Evolutionary conservation across 2,113 vertebrate species (phyloP), one percentile per base, ranked within the genome.

Genomic region (Xyliphius kryptos): DNA sequence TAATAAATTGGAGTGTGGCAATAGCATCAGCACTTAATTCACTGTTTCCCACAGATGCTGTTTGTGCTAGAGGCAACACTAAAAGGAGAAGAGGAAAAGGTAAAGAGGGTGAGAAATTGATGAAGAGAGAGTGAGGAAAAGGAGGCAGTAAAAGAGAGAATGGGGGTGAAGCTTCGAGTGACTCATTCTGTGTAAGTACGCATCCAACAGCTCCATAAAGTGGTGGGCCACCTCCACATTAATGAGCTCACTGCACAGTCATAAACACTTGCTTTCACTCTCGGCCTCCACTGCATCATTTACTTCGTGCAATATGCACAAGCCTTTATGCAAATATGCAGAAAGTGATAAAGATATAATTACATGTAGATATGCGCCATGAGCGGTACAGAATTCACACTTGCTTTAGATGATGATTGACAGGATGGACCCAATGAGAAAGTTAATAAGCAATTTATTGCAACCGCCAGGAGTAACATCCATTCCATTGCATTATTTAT

Each of bases 221-320:
- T 70, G 74, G 54, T 67, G 63, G 66, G 69, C 71, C 70, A 73
- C 73, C 73, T 77, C 74, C 73, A 75, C 70, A 60, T 57, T 76
- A 70, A 77, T 58, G 56, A 72, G 72, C 69, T 69, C 62, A 66
- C 62, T 72, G 66, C 66, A 52, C 64, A 66, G 64, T 59, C 55
- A 67, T 67, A 67, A 59, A 49, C 63, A 57, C 63, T 66, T 57
- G 50, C 22, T 21, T 63, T 63, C 56, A 58, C 40, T 40, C 50
- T 49, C 26, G 46, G 43, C 47, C 62, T 65, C 57, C 66, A 57
- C 66, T 63, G 53, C 57, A 57, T 49, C 60, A 70, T 54, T 63
- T 63, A 49, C 26, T 55, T 41, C 2, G 8, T 54, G 44, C 14
- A 52, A 48, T 50, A 68, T 14, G n/a, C 48, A 47, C n/a, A 38